Conservation (phyloP, 1,140 invertebrate genomes). For the Drosophila orosa region DNA sequence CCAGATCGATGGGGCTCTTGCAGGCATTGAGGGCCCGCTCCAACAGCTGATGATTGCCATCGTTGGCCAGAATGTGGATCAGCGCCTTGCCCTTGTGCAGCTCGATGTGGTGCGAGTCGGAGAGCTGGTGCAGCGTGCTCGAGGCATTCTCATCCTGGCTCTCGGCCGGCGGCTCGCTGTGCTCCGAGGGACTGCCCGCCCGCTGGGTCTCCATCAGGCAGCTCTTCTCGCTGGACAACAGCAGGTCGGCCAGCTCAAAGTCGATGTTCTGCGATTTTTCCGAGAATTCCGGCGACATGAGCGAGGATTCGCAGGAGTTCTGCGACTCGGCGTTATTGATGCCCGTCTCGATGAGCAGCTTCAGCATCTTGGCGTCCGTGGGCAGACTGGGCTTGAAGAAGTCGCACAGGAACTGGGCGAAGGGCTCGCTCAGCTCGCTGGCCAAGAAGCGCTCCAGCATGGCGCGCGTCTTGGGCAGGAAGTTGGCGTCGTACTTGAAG, state of each 20-base stretch:
- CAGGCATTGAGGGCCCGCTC: constrained; percentile 87
- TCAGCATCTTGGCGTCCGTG: constrained; percentile 87
- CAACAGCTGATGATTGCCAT: constrained; percentile 88
- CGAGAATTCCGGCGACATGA: constrained; percentile 82
- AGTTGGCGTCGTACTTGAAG: constrained; percentile 78
- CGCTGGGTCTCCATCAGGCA: constrained; percentile 79
- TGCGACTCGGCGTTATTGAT: constrained; percentile 83
- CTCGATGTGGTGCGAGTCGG: constrained; percentile 85
- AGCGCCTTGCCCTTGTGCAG: constrained; percentile 88
- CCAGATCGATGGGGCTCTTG: constrained; percentile 86
- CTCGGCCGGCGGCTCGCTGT: constrained; percentile 76
- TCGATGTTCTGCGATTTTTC: constrained; percentile 83
- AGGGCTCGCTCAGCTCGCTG: constrained; percentile 77
- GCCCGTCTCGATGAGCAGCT: constrained; percentile 88
- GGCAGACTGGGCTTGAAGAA: constrained; percentile 86
- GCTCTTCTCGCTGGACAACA: constrained; percentile 80
- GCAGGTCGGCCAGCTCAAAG: constrained; percentile 79
- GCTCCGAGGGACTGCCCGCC: constrained; percentile 79
- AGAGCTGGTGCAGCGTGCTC: constrained; percentile 76
- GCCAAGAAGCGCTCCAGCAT: constrained; percentile 78
- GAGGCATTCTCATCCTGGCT: constrained; percentile 81
- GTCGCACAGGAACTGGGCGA: constrained; percentile 78
- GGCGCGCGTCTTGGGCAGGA: constrained; percentile 71
- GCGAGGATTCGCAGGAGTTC: constrained; percentile 79
- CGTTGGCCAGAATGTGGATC: constrained; percentile 90